These are phyloP conservation scores for Gavialis gangeticus DNA, from an alignment of 2,113 vertebrate species.

Conservation along the genomic window DNA sequence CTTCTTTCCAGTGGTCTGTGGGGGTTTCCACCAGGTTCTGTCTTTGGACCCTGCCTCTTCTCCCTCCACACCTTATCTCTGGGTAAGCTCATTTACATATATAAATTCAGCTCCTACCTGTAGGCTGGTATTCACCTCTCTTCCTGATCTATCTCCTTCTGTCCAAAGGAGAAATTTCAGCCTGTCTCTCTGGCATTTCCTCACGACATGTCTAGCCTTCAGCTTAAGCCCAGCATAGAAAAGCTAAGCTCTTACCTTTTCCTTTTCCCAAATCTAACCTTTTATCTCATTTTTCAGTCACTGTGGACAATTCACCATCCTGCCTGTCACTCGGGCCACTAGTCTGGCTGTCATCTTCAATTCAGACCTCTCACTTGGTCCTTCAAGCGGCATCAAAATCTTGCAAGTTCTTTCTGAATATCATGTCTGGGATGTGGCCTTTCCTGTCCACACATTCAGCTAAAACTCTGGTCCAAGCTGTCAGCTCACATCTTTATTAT, in stretches of 20 bases:
- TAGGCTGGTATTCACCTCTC: too few species aligned
- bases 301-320: too few species aligned
- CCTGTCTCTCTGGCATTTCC: neutral
- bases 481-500: neutral
- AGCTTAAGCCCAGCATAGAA: neutral
- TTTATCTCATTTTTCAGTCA: too few species aligned
- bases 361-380: neutral
- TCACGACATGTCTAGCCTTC: neutral
- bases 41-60: too few species aligned
- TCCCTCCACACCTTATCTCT: too few species aligned
- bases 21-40: too few species aligned
- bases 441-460: neutral
- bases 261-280: neutral
- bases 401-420: neutral
- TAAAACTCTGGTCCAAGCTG: neutral
- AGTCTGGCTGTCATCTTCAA: neutral
- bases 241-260: rapidly evolving
- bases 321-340: too few species aligned
- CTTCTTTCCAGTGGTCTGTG: too few species aligned
- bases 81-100: too few species aligned
- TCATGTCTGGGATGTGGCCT: neutral
- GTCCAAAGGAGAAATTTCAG: too few species aligned
- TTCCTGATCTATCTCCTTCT: too few species aligned
- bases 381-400: neutral
- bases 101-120: too few species aligned